Percentiles rank a stretch among this genome's conserved stretches.
phyloP scores from a whole-genome alignment of 2,888 invertebrate genomes.

The Sericinus montela region DNA sequence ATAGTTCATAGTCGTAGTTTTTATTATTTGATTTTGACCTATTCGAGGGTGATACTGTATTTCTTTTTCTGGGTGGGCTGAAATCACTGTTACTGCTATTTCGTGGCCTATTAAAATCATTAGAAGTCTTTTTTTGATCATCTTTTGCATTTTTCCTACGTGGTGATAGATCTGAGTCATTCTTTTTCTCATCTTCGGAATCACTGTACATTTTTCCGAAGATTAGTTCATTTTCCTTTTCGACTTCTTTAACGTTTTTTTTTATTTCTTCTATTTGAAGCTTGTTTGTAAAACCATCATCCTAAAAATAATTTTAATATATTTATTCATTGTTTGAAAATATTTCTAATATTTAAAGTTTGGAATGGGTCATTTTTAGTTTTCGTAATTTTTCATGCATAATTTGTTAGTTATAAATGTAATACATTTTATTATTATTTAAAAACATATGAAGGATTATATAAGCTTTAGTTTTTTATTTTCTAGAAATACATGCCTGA shows the following conservation, averaged over 20 bases:
- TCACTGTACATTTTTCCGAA: slow-evolving; percentile 76
- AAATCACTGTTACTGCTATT: slow-evolving; percentile 51
- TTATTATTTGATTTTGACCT: slow-evolving; percentile 20
- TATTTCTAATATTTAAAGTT: too few species aligned
- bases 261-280: slow-evolving; percentile 66
- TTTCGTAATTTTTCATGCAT: too few species aligned
- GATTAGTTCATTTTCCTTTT: slow-evolving; percentile 65
- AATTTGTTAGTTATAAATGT: too few species aligned
- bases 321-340: too few species aligned
- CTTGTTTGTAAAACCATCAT: slow-evolving; percentile 72
- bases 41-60: slow-evolving; percentile 4
- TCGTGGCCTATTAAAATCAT: slow-evolving; percentile 17
- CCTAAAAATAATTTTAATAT: slow-evolving; percentile 36
- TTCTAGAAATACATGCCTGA: slow-evolving; percentile 41
- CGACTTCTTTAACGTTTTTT: slow-evolving; percentile 49
- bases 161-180: slow-evolving; percentile 44
- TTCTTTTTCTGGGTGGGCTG: slow-evolving; percentile 51
- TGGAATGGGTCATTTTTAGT: too few species aligned
- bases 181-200: slow-evolving; percentile 61
- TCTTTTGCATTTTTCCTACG: slow-evolving; percentile 28
- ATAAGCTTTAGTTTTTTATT: too few species aligned
- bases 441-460: too few species aligned
- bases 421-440: too few species aligned
- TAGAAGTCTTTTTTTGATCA: slow-evolving; percentile 8
- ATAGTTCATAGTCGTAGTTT: slow-evolving; percentile 32